A percentile compares a stretch with the other conserved stretches of the same genome.
These are phyloP conservation scores for Pseudocheirus occidentalis DNA, from an alignment of 2,797 vertebrate genomes.

Conservation along the genomic window DNA sequence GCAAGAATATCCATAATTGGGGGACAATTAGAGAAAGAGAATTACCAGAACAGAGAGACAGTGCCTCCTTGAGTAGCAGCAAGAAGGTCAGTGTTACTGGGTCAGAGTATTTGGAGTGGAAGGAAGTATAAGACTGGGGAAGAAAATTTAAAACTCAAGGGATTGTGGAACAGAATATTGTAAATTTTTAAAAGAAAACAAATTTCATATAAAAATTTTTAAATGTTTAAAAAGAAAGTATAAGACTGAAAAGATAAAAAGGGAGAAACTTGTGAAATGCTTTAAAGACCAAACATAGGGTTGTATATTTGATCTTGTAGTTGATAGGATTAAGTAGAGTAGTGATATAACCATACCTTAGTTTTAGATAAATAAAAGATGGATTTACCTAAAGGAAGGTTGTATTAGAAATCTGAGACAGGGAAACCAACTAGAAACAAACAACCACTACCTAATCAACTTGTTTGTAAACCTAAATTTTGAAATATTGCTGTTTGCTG, in stretches of 20 bases:
- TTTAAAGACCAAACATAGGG: not conserved
- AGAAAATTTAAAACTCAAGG: no score
- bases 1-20: not conserved
- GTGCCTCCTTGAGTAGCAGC: not conserved
- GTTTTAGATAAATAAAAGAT: not conserved
- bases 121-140: no score
- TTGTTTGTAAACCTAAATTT: slow-evolving; percentile 18
- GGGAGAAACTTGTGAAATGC: not conserved
- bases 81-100: no score
- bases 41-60: not conserved
- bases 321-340: not conserved
- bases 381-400: not conserved
- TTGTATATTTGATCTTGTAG: not conserved
- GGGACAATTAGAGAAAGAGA: not conserved
- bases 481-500: slow-evolving; percentile 11
- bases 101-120: no score
- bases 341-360: not conserved
- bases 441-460: not conserved
- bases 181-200: no score
- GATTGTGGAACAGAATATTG: no score
- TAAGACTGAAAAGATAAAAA: no score
- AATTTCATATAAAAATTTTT: no score
- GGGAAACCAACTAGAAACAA: not conserved
- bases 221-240: no score
- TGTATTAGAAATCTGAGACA: no score